Evolutionary conservation across 2,113 vertebrate genomes (phyloP).

Genomic region (Calidris pygmaea): DNA sequence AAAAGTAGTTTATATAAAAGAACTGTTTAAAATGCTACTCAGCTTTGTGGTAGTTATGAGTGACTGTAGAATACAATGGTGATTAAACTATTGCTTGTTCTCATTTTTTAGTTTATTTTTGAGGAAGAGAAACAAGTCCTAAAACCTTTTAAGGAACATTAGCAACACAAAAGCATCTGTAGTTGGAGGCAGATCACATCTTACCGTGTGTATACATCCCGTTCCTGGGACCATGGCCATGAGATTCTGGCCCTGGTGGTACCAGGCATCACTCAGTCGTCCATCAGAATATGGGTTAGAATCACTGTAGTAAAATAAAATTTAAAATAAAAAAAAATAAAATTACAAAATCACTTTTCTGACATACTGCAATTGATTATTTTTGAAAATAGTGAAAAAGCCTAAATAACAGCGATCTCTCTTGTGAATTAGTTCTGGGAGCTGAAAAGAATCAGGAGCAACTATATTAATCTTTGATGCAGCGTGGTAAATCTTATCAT

Average conservation of each 20-base stretch:
- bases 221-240: neutral
- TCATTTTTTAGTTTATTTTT: neutral
- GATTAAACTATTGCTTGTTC: neutral
- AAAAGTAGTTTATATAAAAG: neutral
- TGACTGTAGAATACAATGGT: neutral
- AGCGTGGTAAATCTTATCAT: neutral
- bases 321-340: neutral
- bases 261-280: neutral
- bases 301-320: neutral
- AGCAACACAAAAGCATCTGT: neutral
- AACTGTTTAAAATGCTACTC: neutral
- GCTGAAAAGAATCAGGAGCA: neutral
- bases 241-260: neutral
- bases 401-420: neutral
- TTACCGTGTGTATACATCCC: rapidly evolving
- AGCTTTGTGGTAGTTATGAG: neutral
- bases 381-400: neutral
- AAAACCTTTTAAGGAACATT: neutral
- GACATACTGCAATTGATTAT: neutral
- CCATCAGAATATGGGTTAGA: neutral
- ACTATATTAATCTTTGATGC: neutral
- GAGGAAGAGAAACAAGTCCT: neutral
- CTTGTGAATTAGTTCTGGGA: neutral
- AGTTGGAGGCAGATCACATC: neutral
- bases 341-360: neutral